Evolutionary conservation across 2,113 vertebrate species (phyloP).

Genomic region (Tyto alba): DNA sequence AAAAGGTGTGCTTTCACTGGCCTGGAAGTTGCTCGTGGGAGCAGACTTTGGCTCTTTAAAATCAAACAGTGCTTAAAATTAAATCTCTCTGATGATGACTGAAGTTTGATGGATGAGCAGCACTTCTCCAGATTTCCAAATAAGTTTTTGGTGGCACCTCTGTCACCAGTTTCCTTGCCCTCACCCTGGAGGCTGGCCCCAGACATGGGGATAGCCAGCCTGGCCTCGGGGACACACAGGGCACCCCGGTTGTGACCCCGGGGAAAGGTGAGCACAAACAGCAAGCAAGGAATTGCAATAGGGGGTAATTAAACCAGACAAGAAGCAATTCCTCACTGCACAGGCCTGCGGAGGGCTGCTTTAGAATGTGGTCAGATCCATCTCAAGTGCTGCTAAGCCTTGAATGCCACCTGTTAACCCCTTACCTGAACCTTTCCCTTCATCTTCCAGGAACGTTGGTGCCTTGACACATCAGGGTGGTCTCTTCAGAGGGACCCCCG

Average conservation of each 20-base stretch:
- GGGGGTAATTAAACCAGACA: not conserved
- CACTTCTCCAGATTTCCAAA: not conserved
- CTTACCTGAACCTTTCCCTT: constrained; percentile 14
- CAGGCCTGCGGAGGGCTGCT: not conserved
- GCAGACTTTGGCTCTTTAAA: not conserved
- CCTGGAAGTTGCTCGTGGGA: not conserved
- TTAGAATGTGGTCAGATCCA: not conserved
- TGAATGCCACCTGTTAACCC: constrained; percentile 39
- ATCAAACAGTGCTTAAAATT: constrained; percentile 29
- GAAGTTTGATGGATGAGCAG: constrained; percentile 7
- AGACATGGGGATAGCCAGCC: not conserved
- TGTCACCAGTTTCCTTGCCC: not conserved
- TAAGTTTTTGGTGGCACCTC: not conserved
- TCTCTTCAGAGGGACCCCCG: not conserved
- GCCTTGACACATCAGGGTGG: not conserved
- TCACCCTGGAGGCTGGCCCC: fast-evolving
- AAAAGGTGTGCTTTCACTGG: not conserved
- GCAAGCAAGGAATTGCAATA: not conserved
- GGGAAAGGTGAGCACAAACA: not conserved
- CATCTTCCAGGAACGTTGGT: not conserved
- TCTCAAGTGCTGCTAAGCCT: constrained; percentile 1
- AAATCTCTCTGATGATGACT: not conserved
- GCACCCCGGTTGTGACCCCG: not conserved
- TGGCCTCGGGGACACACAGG: not conserved
- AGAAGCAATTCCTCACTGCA: not conserved